Base-by-base conservation (phyloP, 1,140 invertebrate genomes). In the Cecropterus lyciades region DNA sequence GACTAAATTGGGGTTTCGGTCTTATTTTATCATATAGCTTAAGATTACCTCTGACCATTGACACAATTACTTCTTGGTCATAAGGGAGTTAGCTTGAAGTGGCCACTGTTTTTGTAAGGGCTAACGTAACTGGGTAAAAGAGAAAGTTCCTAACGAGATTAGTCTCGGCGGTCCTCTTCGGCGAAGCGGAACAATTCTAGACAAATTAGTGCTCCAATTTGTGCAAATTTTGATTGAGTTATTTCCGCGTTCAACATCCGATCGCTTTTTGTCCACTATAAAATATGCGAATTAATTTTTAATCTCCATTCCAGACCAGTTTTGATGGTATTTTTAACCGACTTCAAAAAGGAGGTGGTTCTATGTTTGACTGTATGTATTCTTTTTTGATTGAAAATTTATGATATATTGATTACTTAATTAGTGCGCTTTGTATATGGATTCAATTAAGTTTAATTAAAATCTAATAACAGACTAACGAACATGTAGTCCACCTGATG, bases 201-300 rank as follows among this genome's bases (percentile, higher is more conserved):
- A n/a, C n/a, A 60, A 69, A 57, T 64, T 64, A 56, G 43, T 46
- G 45, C 17, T 48, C 27, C 48, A 68, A 60, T 43, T 53, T 53
- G 66, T 42, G 49, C 46, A 46, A 62, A 43, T 60, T 62, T 55
- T 49, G 15, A 43, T 68, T n/a, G n/a, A n/a, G n/a, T n/a, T n/a
- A n/a, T n/a, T n/a, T n/a, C n/a, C n/a, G n/a, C n/a, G n/a, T n/a
- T n/a, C n/a, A n/a, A n/a, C n/a, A n/a, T n/a, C n/a, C n/a, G n/a
- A n/a, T n/a, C n/a, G n/a, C n/a, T n/a, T n/a, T n/a, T n/a, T n/a
- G n/a, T n/a, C n/a, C n/a, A n/a, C n/a, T n/a, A n/a, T n/a, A n/a
- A n/a, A n/a, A 51, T 64, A 45, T 64, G 37, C 49, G 52, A 43
- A 64, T 52, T 40, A 17, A 33, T 52, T 52, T 52, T 64, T 60